Base-by-base conservation (phyloP, 2,113 vertebrate genomes). In the Paracanthobrama guichenoti region DNA sequence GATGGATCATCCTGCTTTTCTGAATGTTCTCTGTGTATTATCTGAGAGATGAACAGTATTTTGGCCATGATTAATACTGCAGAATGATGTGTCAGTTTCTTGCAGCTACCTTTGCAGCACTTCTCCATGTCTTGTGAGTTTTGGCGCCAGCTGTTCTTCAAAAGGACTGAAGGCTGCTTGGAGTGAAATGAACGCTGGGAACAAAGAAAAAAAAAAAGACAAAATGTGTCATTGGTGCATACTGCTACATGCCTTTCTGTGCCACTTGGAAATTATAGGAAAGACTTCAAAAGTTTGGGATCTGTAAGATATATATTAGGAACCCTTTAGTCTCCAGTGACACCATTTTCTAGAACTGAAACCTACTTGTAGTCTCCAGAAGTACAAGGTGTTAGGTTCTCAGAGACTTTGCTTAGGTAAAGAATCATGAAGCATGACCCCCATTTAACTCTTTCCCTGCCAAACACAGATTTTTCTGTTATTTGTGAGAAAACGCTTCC, bases 81-180 rank as follows among this genome's bases (percentile, higher is more conserved):
- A 39, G 14, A 73, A 39, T 11, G 44, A 3, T 13, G 26, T 24
- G 28, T 28, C 48, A 6, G 3, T 39, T 9, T 24, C 53, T 71
- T 60, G 14, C 20, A 78, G 79, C 62, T 90, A 99, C 98, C 97
- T 96, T 94, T 97, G 76, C 94, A 94, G 90, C 97, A 99, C 89
- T 94, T 97, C 87, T 96, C 94, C 96, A 99, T 98, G 90, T 98
- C 96, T 64, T 97, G 96, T 39, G 96, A 97, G 86, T 94, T 95
- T 83, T 98, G 96, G 0, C 97, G 91, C 96, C 96, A 98, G 3
- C 92, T 95, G 90, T 97, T 90, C 90, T 95, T 95, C 0, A 93
- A 90, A 48, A 96, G 95, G 31, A 94, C 46, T 0, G 96, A 96
- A 12, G 92, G 93, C 90, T 97, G 96, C 84, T 97, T 96, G 57